Base-by-base conservation (phyloP, 2,113 vertebrate genomes). In the Pterocles orientalis region DNA sequence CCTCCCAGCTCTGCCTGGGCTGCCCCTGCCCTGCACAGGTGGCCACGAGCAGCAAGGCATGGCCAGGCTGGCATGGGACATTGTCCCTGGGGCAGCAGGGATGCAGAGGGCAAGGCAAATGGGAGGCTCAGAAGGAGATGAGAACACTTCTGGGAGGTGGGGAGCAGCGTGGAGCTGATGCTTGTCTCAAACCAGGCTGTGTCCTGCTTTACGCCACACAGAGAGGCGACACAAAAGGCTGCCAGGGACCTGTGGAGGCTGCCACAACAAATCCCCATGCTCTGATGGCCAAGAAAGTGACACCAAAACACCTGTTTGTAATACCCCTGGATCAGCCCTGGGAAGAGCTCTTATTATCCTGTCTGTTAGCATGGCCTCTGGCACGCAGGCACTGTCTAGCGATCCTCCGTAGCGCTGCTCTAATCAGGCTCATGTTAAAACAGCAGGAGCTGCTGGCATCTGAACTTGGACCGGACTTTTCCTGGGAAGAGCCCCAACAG, bases 361-460 rank as follows among this genome's bases (percentile, higher is more conserved):
- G 79, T 34, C 90, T 94, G 72, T 61, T 51, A 94, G 76, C 87
- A 69, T 18, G 57, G 91, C 75, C 78, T 77, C 95, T 97, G 94
- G 95, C 95, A 96, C 7, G 9, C 56, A 39, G 3, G 31, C 56
- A 41, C 64, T 51, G 60, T 17, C 56, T 86, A 47, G 82, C 57
- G 80, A 83, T 88, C 58, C 72, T 80, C 56, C 12, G 2, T 9
- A 62, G 56, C 0, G 2, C 28, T 0, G 1, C 33, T 48, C 90
- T 96, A 92, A 96, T 96, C 85, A 86, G 83, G 56, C 82, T 86
- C 85, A 75, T 93, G 92, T 96, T 86, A 92, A 92, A 94, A 70
- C 92, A 97, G 93, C 94, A 92, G 93, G 93, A 95, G 88, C 26
- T 95, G 91, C 92, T 96, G 95, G 86, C 95, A 91, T 86, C 68